phyloP scores from a whole-genome alignment of 2,113 vertebrate species.

The Agelaius tricolor region DNA sequence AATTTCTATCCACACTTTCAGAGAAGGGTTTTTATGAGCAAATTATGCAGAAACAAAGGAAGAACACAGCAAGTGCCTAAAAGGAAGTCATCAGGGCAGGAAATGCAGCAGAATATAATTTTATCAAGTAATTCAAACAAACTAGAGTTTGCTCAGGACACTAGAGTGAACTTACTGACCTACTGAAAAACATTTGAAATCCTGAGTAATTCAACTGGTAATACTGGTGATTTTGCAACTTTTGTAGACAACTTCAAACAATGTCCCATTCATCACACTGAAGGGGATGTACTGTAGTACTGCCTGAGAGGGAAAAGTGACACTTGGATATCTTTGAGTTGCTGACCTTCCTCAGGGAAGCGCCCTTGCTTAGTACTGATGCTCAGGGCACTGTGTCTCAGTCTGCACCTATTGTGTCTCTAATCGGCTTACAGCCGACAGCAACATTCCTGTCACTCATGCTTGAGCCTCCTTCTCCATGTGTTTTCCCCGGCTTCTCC shows the following conservation, averaged over 20 bases:
- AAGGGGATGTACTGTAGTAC: neutral
- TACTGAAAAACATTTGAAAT: neutral
- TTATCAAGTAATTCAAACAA: neutral
- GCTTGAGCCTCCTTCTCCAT: neutral
- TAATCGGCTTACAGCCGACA: neutral
- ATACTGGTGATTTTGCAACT: neutral
- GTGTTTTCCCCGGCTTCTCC: neutral
- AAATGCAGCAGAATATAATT: neutral
- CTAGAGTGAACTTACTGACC: neutral
- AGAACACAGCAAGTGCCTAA: neutral
- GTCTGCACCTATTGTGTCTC: neutral
- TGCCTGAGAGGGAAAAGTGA: neutral
- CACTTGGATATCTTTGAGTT: accelerated
- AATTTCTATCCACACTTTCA: neutral
- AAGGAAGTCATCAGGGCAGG: neutral
- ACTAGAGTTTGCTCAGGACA: neutral
- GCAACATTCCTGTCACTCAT: neutral
- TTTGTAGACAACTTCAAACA: neutral
- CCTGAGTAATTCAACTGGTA: neutral
- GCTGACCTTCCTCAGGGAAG: neutral
- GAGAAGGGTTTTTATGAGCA: neutral
- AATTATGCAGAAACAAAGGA: neutral
- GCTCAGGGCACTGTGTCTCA: neutral
- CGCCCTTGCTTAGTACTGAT: neutral
- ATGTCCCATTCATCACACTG: neutral